These are phyloP conservation scores for Agriopis marginaria DNA, from an alignment of 2,888 invertebrate genomes.

Conservation along the genomic window DNA sequence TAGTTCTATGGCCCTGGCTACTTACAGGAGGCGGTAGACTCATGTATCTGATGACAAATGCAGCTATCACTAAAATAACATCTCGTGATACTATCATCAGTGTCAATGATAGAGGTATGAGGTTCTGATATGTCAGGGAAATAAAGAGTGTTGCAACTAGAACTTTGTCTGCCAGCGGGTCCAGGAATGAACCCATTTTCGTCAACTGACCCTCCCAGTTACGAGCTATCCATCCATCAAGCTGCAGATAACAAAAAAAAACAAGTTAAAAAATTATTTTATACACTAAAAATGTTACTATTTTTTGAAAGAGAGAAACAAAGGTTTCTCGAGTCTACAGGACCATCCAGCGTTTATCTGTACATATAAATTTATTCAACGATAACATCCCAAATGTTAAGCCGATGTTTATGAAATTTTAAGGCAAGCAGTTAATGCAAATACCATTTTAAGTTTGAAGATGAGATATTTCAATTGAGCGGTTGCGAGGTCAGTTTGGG, in stretches of 20 bases:
- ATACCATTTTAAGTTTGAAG: too few relatives aligned
- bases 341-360: too few relatives aligned
- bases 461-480: too few relatives aligned
- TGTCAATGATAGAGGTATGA: slow-evolving; percentile 94
- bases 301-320: neutral
- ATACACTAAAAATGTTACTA: neutral
- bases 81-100: slow-evolving; percentile 94
- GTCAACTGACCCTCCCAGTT: slow-evolving; percentile 96
- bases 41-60: slow-evolving; percentile 95
- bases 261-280: neutral
- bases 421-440: too few relatives aligned
- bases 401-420: too few relatives aligned
- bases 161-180: slow-evolving; percentile 98
- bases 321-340: too few relatives aligned
- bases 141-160: slow-evolving; percentile 95
- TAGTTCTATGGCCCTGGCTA: slow-evolving; percentile 44
- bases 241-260: slow-evolving; percentile 73
- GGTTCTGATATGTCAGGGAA: slow-evolving; percentile 93
- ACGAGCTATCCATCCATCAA: slow-evolving; percentile 98
- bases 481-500: too few relatives aligned
- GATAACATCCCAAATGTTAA: too few relatives aligned
- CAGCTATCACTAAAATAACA: slow-evolving; percentile 92
- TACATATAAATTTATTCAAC: too few relatives aligned
- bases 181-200: slow-evolving; percentile 97
- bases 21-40: slow-evolving; percentile 96